Evolutionary conservation across 2,888 invertebrate genomes (phyloP), one percentile per base, ranked within the genome.

Genomic region (Parascotia fuliginaria): DNA sequence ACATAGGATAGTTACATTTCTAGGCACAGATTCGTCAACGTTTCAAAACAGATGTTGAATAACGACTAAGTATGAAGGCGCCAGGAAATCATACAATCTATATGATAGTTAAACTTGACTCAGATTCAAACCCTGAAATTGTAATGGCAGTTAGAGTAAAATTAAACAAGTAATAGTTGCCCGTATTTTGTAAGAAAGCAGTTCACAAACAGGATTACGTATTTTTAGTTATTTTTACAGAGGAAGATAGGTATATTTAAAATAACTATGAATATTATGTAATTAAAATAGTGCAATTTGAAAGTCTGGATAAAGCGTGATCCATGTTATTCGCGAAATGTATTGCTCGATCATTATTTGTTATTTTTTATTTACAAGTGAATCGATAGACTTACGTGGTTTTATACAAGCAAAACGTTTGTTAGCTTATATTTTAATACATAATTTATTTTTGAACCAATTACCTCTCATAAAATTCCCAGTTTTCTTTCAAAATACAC

Each of bases 381-480:
- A n/a, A n/a, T n/a, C n/a, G n/a, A n/a, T 36, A 49, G 24, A 42
- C 55, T 56, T 54, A 42, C 43, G 61, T 54, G 62, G 46, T 43
- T 42, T 53, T 55, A 60, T 54, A 70, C 68, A 67, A 62, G 54
- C 47, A 40, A 49, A 52, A 60, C 54, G 49, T 51, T 42, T 56
- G 63, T 65, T 69, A 68, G 65, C 69, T 59, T 38, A 55, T 39
- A 40, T 19, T 42, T 47, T 63, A 55, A 53, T 56, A 44, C 46
- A 45, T 6, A 24, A 60, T 54, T 55, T 60, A 66, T 58, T 68
- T 50, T 48, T 66, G 36, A 55, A 40, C 69, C 65, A 79, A 68
- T 85, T 86, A 86, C 85, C 85, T 86, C 79, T 84, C 85, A 85
- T 86, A 86, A 76, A 86, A 84, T 79, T 83, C 79, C 84, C 75